Base-by-base conservation (phyloP, 2,888 invertebrate genomes). In the Isotomurus palustris region DNA sequence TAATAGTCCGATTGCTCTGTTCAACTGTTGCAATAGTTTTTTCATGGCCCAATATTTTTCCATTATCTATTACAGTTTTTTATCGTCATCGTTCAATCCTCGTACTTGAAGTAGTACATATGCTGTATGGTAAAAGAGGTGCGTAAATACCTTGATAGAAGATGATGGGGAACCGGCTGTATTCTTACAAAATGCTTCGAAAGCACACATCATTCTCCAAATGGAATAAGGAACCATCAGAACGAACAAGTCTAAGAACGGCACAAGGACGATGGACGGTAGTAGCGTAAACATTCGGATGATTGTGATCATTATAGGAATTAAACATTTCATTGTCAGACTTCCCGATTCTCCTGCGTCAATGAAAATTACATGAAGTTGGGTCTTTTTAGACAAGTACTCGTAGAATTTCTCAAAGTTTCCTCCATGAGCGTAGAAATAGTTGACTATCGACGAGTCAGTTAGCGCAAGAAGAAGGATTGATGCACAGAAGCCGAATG, bases 21-120 rank as follows among this genome's bases (percentile, higher is more conserved):
- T 64, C 24, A 60, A 24, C 10, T 53, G 45, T 28, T 58, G 53
- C 3, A 64, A 38, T 12, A 64, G 52, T 35, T 56, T 58, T 45
- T 56, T 56, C n/a, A 64, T n/a, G 12, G 45, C 24, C 3, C 43
- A 22, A 43, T 64, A 64, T 35, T 60, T 64, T 45, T 35, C 45
- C n/a, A 60, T 28, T 27, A 64, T 64, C 64, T 64, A 28, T 22
- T 24, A n/a, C n/a, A n/a, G n/a, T n/a, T n/a, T n/a, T n/a, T n/a
- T n/a, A n/a, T n/a, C n/a, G n/a, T n/a, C n/a, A n/a, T n/a, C n/a
- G n/a, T 24, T 21, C 4, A 6, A 43, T 43, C 12, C 43, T 6
- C 5, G 5, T 21, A 6, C 22, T 24, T 43, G 17, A 6, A 17
- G 21, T 21, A 43, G 5, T 6, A 6, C 21, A 19, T 19, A 24